Percentiles rank a stretch among this genome's conserved stretches.
phyloP scores from a whole-genome alignment of 2,113 vertebrate species.

The Propithecus coquereli region DNA sequence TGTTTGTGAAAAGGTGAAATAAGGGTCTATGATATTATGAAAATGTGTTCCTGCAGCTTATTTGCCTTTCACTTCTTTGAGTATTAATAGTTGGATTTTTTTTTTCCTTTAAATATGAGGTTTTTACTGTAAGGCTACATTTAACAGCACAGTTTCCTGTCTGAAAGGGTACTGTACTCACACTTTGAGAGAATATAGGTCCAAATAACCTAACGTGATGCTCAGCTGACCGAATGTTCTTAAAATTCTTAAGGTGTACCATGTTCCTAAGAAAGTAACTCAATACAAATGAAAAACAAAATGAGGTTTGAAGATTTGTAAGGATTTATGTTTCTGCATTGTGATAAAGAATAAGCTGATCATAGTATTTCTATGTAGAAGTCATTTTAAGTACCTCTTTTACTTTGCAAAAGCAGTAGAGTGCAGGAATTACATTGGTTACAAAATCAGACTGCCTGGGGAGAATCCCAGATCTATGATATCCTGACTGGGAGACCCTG shows the following conservation, averaged over 20 bases:
- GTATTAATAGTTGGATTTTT: not conserved
- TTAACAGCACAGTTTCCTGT: conserved; percentile 42
- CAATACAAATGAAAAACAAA: conserved; percentile 14
- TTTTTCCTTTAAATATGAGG: not conserved
- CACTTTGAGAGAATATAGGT: conserved; percentile 1
- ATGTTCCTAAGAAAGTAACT: conserved; percentile 12
- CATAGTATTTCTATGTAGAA: conserved; percentile 11
- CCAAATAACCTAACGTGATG: not conserved
- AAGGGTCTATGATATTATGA: not conserved
- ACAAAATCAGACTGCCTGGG: not conserved
- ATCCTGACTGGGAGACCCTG: not conserved
- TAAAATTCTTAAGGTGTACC: conserved; percentile 30
- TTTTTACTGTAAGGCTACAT: not conserved
- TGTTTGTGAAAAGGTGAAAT: conserved; percentile 25
- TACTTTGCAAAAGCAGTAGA: not conserved
- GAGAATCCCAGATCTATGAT: not conserved
- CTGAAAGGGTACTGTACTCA: not conserved
- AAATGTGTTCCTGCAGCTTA: not conserved
- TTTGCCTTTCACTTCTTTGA: conserved; percentile 19
- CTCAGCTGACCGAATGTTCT: conserved; percentile 16
- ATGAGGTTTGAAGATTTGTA: conserved; percentile 27
- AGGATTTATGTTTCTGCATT: not conserved
- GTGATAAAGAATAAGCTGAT: not conserved
- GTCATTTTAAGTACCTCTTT: conserved; percentile 45
- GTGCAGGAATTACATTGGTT: not conserved